phyloP scores from a whole-genome alignment of 2,888 invertebrate species.

The Epinotia demarniana region DNA sequence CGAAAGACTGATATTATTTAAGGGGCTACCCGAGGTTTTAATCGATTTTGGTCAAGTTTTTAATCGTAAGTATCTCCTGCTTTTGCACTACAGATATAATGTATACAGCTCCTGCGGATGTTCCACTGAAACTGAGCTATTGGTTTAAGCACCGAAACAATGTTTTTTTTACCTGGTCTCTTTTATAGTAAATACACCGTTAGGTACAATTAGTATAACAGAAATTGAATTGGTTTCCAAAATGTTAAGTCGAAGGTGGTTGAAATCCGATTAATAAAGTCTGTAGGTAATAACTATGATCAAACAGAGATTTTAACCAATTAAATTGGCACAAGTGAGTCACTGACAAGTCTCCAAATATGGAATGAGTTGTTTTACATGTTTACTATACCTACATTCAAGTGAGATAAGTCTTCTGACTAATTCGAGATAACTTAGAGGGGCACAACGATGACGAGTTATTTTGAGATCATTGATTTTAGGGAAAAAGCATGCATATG shows the following conservation, averaged over 20 bases:
- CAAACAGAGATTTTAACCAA: not conserved
- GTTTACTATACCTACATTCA: not conserved
- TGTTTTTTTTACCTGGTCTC: too few species aligned
- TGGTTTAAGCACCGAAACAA: too few species aligned
- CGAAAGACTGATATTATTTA: too few species aligned
- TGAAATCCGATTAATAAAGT: not conserved
- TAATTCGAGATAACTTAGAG: not conserved
- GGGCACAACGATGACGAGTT: not conserved
- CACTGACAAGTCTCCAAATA: slow-evolving; percentile 8
- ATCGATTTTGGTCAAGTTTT: too few species aligned
- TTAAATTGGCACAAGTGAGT: slow-evolving; percentile 6
- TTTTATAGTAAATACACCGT: too few species aligned
- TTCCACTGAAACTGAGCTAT: too few species aligned
- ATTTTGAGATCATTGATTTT: not conserved
- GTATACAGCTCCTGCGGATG: too few species aligned
- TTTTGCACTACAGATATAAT: too few species aligned
- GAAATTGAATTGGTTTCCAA: not conserved
- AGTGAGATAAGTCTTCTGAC: slow-evolving; percentile 1
- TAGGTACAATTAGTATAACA: too few species aligned
- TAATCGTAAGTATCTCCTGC: too few species aligned
- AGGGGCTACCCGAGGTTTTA: too few species aligned
- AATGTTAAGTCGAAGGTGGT: not conserved
- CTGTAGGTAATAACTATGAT: not conserved
- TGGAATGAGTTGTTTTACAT: slow-evolving; percentile 7
- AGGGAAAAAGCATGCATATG: not conserved